phyloP scores from a whole-genome alignment of 2,113 vertebrate species.

The Nothobranchius furzeri region DNA sequence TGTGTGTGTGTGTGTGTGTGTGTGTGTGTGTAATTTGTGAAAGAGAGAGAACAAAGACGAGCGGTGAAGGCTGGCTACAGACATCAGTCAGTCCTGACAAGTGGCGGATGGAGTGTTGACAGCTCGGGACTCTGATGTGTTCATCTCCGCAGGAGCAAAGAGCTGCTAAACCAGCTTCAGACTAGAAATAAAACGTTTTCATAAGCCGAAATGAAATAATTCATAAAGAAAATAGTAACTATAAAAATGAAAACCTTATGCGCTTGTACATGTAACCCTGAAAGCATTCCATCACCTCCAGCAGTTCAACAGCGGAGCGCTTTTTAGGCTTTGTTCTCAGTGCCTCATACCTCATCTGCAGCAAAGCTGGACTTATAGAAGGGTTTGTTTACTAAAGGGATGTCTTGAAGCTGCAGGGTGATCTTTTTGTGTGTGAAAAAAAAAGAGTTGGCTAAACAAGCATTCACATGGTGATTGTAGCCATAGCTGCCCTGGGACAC shows the following conservation, averaged over 20 bases:
- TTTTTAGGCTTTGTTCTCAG: not conserved
- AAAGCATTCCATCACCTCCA: not conserved
- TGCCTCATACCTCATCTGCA: not conserved
- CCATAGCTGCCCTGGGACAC: too few relatives aligned
- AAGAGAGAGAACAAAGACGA: conserved; percentile 20
- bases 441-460: not conserved
- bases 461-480: too few relatives aligned
- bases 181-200: not conserved
- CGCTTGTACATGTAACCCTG: not conserved
- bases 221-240: not conserved
- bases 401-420: not conserved
- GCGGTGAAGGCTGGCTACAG: conserved; percentile 12
- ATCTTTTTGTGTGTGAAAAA: not conserved
- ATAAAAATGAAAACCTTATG: not conserved
- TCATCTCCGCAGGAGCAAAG: conserved; percentile 41
- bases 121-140: conserved; percentile 56
- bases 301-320: not conserved
- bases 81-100: conserved; percentile 64
- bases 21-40: conserved; percentile 7
- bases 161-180: conserved; percentile 17
- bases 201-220: not conserved
- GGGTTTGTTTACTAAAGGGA: not conserved
- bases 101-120: conserved; percentile 57
- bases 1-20: not conserved
- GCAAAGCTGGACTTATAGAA: not conserved